These are phyloP conservation scores for Callionymus lyra DNA, from an alignment of 2,113 vertebrate species.

Conservation along the genomic window DNA sequence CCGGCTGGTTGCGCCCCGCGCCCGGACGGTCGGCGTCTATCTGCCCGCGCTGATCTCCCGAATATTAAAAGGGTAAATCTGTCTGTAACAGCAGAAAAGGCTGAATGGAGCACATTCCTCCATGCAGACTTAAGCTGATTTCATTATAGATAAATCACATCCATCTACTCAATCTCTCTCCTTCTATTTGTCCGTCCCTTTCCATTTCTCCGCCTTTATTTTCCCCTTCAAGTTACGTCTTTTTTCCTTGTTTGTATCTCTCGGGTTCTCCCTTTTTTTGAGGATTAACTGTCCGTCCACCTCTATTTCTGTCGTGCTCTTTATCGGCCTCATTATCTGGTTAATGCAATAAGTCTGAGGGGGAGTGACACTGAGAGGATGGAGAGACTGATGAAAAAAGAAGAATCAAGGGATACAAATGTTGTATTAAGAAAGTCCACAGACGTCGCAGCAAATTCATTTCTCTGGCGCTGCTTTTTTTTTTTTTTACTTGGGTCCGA, in stretches of 20 bases:
- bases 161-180: conserved; percentile 55
- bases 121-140: conserved; percentile 49
- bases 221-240: conserved; percentile 14
- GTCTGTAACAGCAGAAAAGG: conserved; percentile 52
- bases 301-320: conserved; percentile 36
- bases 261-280: conserved; percentile 1
- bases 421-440: conserved; percentile 57
- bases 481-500: conserved; percentile 28
- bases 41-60: conserved; percentile 43
- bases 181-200: conserved; percentile 26
- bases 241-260: conserved; percentile 12
- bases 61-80: conserved; percentile 58
- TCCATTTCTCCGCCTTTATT: conserved; percentile 31
- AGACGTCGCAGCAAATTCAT: conserved; percentile 65
- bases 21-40: conserved; percentile 15
- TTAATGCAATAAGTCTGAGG: conserved; percentile 38
- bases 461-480: conserved; percentile 31
- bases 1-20: conserved; percentile 9
- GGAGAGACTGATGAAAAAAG: conserved; percentile 1
- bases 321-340: conserved; percentile 35
- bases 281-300: conserved; percentile 25
- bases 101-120: conserved; percentile 52
- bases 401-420: conserved; percentile 3
- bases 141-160: conserved; percentile 67
- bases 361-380: conserved; percentile 3